A percentile compares a stretch with the other conserved stretches of the same genome.
These are phyloP conservation scores for Rhodeus uyekii DNA, from an alignment of 2,797 vertebrate genomes.

Conservation along the genomic window DNA sequence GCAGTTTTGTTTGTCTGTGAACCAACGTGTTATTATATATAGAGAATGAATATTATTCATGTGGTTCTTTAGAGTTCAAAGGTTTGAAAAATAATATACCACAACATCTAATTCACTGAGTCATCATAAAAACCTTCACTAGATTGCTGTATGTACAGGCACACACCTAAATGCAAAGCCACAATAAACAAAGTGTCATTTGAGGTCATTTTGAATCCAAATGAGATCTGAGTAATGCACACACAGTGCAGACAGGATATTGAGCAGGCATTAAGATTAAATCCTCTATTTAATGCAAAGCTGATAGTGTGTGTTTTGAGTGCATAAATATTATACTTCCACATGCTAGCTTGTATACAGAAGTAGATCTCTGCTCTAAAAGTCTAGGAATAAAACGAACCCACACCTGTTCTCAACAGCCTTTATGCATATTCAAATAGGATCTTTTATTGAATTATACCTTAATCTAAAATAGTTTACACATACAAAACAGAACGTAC, in stretches of 20 bases:
- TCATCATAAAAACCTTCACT: constrained; percentile 23
- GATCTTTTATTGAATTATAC: neutral
- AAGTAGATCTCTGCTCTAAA: neutral
- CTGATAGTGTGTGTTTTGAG: constrained; percentile 19
- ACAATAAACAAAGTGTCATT: neutral
- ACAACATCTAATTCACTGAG: neutral
- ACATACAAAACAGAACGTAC: neutral
- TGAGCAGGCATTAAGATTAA: constrained; percentile 22
- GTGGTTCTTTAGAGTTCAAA: neutral
- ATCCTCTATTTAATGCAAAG: constrained; percentile 26
- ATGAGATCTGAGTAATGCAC: neutral
- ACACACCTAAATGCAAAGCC: neutral
- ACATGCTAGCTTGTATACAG: neutral
- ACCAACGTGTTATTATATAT: neutral
- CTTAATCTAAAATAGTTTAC: neutral
- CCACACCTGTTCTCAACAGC: neutral
- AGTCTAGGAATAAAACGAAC: constrained; percentile 6
- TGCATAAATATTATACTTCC: constrained; percentile 4
- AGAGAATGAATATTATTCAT: constrained; percentile 12
- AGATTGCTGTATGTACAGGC: neutral
- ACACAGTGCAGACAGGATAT: constrained; percentile 2
- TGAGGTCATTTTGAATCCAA: neutral
- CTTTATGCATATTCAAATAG: neutral
- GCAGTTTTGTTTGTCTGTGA: neutral
- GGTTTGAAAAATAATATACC: neutral